A percentile compares a stretch with the other conserved stretches of the same genome.
These are phyloP conservation scores for Spondyliosoma cantharus DNA, from an alignment of 2,797 vertebrate species.

Conservation along the genomic window DNA sequence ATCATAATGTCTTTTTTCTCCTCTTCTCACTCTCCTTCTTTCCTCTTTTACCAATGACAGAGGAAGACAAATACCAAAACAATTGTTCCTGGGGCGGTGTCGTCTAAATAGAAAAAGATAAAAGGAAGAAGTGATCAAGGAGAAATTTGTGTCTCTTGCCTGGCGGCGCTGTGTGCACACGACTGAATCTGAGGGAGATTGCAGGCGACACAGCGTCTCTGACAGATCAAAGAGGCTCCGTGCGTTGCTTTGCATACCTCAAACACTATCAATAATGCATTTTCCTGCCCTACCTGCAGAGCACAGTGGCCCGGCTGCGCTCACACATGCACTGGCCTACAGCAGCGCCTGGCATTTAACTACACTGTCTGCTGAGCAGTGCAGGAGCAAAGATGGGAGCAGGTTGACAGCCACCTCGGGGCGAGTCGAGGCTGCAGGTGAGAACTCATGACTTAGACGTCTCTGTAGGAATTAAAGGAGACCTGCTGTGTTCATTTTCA, in stretches of 20 bases:
- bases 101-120: slow-evolving; percentile 61
- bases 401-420: slow-evolving; percentile 63
- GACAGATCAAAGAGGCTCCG: slow-evolving; percentile 76
- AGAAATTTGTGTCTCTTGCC: slow-evolving; percentile 71
- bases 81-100: slow-evolving; percentile 55
- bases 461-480: background rate
- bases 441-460: slow-evolving; percentile 30
- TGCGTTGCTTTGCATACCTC: slow-evolving; percentile 77
- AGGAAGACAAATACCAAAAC: slow-evolving; percentile 64
- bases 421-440: slow-evolving; percentile 45
- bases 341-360: slow-evolving; percentile 68
- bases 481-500: no score
- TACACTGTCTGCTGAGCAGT: slow-evolving; percentile 43
- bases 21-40: slow-evolving; percentile 3
- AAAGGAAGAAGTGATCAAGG: slow-evolving; percentile 76
- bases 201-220: slow-evolving; percentile 61
- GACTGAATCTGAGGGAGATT: slow-evolving; percentile 68
- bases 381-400: slow-evolving; percentile 51
- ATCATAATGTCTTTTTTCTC: slow-evolving; percentile 54
- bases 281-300: slow-evolving; percentile 64
- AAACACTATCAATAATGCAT: slow-evolving; percentile 80
- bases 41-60: slow-evolving; percentile 43
- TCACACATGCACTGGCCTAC: slow-evolving; percentile 49
- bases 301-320: slow-evolving; percentile 21
- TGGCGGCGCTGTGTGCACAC: slow-evolving; percentile 54